Conservation (phyloP, 2,888 invertebrate species). For the Caenorhabditis sinica region DNA sequence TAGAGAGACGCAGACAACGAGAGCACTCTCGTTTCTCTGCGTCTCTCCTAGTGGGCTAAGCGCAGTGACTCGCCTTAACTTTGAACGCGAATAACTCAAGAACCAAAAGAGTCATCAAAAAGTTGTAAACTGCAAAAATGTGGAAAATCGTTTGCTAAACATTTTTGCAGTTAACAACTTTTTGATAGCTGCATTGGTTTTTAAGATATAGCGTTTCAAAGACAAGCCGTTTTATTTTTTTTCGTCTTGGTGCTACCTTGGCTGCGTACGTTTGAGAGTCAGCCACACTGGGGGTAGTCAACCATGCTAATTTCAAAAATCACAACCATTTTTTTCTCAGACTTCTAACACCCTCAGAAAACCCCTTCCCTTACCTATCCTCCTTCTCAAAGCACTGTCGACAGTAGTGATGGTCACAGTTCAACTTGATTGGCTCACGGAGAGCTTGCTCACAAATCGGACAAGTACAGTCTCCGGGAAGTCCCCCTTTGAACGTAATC, state of each 20-base stretch:
- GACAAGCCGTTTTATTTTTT: neutral
- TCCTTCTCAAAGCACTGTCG: slow-evolving; percentile 65
- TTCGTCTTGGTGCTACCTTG: too few relatives aligned
- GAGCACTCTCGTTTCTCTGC: too few relatives aligned
- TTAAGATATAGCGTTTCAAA: neutral
- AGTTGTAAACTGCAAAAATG: neutral
- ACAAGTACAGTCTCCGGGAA: slow-evolving; percentile 66
- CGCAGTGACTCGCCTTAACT: too few relatives aligned
- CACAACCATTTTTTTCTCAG: neutral
- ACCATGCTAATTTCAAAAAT: neutral
- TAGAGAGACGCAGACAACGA: too few relatives aligned
- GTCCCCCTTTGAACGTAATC: slow-evolving; percentile 56
- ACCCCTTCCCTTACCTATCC: slow-evolving; percentile 3
- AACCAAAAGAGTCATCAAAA: neutral
- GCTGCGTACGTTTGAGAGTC: too few relatives aligned
- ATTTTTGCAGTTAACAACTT: neutral
- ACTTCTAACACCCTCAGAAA: neutral
- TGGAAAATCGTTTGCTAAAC: neutral
- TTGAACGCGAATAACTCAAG: neutral
- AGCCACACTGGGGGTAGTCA: too few relatives aligned
- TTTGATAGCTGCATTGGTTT: neutral
- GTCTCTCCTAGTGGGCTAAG: too few relatives aligned
- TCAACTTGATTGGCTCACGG: slow-evolving; percentile 71
- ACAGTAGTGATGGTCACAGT: slow-evolving; percentile 78
- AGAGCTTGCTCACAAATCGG: slow-evolving; percentile 74